Percentiles rank a stretch among this genome's conserved stretches.
phyloP scores from a whole-genome alignment of 1,140 invertebrate species.

The Eriocheir sinensis region DNA sequence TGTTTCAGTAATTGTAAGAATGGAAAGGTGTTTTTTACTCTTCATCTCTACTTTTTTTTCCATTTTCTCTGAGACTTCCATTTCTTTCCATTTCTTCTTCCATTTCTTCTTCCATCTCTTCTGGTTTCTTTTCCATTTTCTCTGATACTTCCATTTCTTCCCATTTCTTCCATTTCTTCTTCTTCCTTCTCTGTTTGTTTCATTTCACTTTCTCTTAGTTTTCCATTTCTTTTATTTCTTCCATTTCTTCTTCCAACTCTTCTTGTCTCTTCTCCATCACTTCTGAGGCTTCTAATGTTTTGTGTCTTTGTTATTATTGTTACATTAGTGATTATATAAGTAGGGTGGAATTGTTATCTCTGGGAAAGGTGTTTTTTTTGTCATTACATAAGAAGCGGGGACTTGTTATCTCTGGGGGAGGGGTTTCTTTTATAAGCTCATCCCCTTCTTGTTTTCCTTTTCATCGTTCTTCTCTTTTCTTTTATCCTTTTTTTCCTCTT shows the following conservation, averaged over 20 bases:
- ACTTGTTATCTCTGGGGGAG: no score
- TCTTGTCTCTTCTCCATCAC: slow-evolving; percentile 4
- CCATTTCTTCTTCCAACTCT: neutral
- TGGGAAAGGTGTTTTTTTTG: no score
- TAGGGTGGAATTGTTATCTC: no score
- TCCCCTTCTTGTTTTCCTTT: neutral
- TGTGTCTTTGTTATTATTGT: slow-evolving; percentile 10
- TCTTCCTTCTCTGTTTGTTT: neutral
- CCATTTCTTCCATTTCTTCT: neutral
- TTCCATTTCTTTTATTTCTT: no score
- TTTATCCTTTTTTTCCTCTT: neutral
- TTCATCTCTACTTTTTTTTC: no score
- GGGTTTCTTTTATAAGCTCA: neutral
- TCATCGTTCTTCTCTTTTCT: no score
- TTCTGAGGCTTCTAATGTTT: neutral
- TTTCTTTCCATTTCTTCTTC: neutral
- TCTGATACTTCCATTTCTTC: neutral
- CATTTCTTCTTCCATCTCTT: neutral
- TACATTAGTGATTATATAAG: neutral
- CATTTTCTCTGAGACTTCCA: neutral
- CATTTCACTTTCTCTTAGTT: neutral
- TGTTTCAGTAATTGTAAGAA: no score
- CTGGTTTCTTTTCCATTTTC: neutral
- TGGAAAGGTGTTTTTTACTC: no score
- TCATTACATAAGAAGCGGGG: no score